Evolutionary conservation across 1,140 invertebrate genomes (phyloP), one percentile per base, ranked within the genome.

Genomic region (Acyrthosiphon pisum): DNA sequence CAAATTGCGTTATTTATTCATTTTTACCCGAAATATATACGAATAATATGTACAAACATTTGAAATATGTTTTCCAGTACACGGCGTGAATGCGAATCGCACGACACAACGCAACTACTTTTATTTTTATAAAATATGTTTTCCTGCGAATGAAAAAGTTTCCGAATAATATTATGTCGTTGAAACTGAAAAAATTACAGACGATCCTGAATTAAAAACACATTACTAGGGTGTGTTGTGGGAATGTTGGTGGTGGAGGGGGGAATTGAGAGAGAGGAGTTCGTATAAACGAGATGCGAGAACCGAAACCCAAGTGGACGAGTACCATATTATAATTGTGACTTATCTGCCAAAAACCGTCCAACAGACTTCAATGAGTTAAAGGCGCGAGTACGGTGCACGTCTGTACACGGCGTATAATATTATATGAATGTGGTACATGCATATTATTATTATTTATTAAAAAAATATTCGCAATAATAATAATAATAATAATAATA

Each of bases 131-230:
- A 48, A n/a, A 41, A 86, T 14, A 87, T 20, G 18, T 35, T 35
- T 46, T 46, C 50, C 20, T 48, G 18, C 14, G 30, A 87, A 48
- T 48, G 30, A 30, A 48, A 87, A 87, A 87, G 44, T 87, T 87
- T 87, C n/a, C 46, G 8, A n/a, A 87, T 35, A 87, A 87, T 53
- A 53, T 68, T 68, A n/a, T 76, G 60, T 76, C n/a, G 60, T 76
- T 18, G 60, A 76, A 76, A n/a, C 14, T n/a, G 3, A 76, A 76
- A 76, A 68, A 76, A 76, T 18, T n/a, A 76, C 14, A 76, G 14
- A 68, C 60, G n/a, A n/a, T 68, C 14, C 30, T 18, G 60, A 76
- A 76, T 76, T n/a, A 30, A 76, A 76, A 76, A 76, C 60, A 35
- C 30, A n/a, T n/a, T n/a, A 18, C 14, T 35, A 76, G 4, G 11